These are phyloP conservation scores for Ramphastos sulfuratus DNA, from an alignment of 2,113 vertebrate genomes.

Conservation along the genomic window DNA sequence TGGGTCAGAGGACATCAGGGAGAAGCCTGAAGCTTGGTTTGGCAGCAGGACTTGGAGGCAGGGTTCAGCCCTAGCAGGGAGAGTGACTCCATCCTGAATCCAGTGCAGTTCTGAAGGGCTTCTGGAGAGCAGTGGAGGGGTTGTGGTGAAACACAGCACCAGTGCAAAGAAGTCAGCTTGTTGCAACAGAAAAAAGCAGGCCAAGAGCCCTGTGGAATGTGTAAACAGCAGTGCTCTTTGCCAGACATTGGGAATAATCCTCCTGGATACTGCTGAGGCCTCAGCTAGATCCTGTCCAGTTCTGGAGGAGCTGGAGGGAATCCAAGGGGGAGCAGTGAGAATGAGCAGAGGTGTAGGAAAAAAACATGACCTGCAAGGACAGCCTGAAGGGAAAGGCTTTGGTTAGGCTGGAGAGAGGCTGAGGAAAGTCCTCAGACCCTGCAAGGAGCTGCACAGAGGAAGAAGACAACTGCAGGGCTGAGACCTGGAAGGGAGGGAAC, in stretches of 20 bases:
- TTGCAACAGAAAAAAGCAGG: neutral
- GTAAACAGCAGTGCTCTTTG: neutral
- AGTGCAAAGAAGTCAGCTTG: neutral
- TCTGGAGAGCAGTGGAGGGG: neutral
- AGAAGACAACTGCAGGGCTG: neutral
- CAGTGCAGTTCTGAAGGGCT: neutral
- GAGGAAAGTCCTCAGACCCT: neutral
- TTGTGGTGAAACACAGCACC: neutral
- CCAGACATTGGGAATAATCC: neutral
- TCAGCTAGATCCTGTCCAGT: neutral
- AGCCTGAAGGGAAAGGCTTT: neutral
- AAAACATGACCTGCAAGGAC: slow-evolving; percentile 34
- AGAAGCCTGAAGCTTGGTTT: neutral
- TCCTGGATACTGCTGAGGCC: neutral
- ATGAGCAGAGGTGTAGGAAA: slow-evolving; percentile 45
- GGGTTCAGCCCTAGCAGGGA: neutral
- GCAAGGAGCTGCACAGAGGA: neutral
- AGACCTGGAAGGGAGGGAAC: accelerated
- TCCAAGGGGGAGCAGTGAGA: neutral
- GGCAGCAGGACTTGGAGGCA: neutral
- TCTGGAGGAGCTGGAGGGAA: slow-evolving; percentile 8
- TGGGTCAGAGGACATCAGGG: neutral
- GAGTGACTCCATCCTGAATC: neutral
- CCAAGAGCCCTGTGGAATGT: neutral
- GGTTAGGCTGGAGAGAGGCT: slow-evolving; percentile 25